A percentile compares a stretch with the other conserved stretches of the same genome.
Evolutionary conservation across 2,113 vertebrate genomes (phyloP).

Genomic region (Archilochus colubris): DNA sequence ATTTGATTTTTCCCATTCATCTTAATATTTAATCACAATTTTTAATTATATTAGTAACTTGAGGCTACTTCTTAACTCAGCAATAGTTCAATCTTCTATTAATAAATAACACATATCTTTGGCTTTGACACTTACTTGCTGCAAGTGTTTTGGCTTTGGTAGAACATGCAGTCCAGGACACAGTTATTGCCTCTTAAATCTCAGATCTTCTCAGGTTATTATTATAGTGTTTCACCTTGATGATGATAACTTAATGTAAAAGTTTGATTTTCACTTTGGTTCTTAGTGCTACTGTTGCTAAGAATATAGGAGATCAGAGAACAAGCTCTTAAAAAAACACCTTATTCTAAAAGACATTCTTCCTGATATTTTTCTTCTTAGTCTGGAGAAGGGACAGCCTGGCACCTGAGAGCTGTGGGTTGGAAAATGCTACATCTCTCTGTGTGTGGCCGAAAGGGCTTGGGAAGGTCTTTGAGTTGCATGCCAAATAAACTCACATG

Average conservation of each 20-base stretch:
- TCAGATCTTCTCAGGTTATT: conserved; percentile 32
- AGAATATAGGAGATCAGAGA: conserved; percentile 16
- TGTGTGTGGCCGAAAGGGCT: neutral
- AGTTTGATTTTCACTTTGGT: neutral
- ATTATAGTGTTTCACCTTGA: neutral
- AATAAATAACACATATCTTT: conserved; percentile 27
- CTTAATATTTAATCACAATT: conserved; percentile 52
- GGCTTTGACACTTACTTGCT: conserved; percentile 42
- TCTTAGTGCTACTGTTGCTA: conserved; percentile 3
- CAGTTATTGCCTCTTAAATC: neutral
- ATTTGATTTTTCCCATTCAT: conserved; percentile 25
- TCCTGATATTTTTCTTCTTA: conserved; percentile 4
- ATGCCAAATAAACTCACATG: neutral
- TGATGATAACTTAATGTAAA: conserved; percentile 10
- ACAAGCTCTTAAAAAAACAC: neutral
- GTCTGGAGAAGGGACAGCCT: neutral
- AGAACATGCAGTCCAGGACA: conserved; percentile 27
- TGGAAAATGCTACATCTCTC: neutral
- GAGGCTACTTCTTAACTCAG: conserved; percentile 40
- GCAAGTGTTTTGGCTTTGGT: conserved; percentile 9
- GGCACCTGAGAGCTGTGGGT: neutral
- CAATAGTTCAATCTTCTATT: conserved; percentile 46
- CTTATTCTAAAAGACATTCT: neutral
- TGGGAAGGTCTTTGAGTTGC: neutral
- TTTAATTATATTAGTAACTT: conserved; percentile 54